Percentiles rank a stretch among this genome's conserved stretches.
phyloP scores from a whole-genome alignment of 2,113 vertebrate species.

The human (Homo sapiens) region GRCh38 chrX:45739501-45740000 shows the following conservation, averaged over 20 bases:
- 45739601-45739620: constrained; percentile 13
- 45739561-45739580: not conserved
- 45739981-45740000: not conserved
- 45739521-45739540: not conserved
- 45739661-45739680: not conserved
- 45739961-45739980: not conserved
- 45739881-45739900: not conserved
- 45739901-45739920: not conserved
- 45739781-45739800: not conserved
- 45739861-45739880: not conserved
- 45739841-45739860: not conserved
- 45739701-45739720: not conserved
- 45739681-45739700: not conserved
- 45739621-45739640: not conserved
- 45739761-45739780: not conserved
- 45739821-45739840: not conserved
- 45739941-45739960: not conserved
- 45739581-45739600: not conserved
- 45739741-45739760: not conserved
- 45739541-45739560: not conserved
- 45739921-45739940: not conserved
- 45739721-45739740: not conserved
- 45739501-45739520: not conserved
- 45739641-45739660: not conserved
- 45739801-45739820: not conserved